Evolutionary conservation across 2,113 vertebrate genomes (phyloP).

Genomic region (Naja naja): DNA sequence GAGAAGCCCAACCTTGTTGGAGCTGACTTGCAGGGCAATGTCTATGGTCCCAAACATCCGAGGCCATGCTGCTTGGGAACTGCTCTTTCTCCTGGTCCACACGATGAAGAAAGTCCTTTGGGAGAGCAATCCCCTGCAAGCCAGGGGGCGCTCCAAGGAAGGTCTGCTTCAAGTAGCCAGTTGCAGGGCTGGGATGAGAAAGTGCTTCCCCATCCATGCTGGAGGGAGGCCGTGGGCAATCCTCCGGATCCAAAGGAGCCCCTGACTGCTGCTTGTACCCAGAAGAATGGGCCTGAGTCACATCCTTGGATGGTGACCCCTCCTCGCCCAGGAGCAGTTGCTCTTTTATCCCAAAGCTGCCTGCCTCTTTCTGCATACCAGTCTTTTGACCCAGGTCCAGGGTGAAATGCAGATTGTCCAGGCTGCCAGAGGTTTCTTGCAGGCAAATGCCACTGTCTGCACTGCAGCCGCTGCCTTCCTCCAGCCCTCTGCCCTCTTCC

Average conservation of each 20-base stretch:
- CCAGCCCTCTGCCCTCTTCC: neutral
- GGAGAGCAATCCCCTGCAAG: neutral
- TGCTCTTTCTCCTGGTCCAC: accelerated
- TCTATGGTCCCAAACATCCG: neutral
- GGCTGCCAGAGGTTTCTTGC: constrained; percentile 11
- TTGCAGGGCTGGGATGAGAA: neutral
- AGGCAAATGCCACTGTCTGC: constrained; percentile 67
- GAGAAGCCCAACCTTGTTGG: neutral
- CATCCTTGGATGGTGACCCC: accelerated
- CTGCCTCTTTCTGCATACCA: constrained; percentile 16
- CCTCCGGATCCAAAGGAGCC: neutral
- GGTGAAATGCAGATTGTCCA: neutral
- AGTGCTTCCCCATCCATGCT: accelerated
- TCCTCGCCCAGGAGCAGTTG: neutral
- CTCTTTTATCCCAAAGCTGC: constrained; percentile 37
- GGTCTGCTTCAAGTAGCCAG: constrained; percentile 69
- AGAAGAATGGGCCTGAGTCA: neutral
- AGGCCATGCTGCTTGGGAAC: neutral
- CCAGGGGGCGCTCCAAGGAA: neutral
- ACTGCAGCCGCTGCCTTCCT: constrained; percentile 55
- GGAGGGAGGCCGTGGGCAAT: neutral
- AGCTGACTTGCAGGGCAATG: constrained; percentile 5
- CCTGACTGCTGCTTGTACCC: constrained; percentile 67
- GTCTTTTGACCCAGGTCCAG: neutral
- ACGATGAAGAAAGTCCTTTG: accelerated